Base-by-base conservation (phyloP, 1,140 invertebrate genomes). In the Pseudomyrmex concolor region DNA sequence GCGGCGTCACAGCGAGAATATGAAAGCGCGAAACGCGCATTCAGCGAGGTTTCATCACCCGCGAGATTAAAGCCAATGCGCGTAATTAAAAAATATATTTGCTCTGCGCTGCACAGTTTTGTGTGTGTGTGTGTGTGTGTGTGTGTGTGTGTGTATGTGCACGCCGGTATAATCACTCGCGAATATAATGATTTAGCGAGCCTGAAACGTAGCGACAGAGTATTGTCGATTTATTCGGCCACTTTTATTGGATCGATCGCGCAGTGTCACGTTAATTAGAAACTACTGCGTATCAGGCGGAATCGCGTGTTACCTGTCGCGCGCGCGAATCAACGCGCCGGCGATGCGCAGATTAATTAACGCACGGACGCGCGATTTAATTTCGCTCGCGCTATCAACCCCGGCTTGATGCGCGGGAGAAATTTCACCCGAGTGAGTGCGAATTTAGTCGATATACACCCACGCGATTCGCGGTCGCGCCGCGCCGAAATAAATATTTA, bases 321-420 rank as follows among this genome's bases (percentile, higher is more conserved):
- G 63, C 73, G 71, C 77, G 71, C 83, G 62, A 88, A 85, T 73
- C 86, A 83, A 88, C 87, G 72, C 80, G 68, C 62, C 67, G 80
- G 67, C 87, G 76, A 88, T 86, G 84, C 84, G 87, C 84, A 87
- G 85, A 89, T 89, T 89, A 89, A 89, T 89, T 89, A 89, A 89
- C 87, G 88, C 82, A 64, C 81, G 76, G 84, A 59, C 68, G 80
- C 80, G 55, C 87, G 88, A 89, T 89, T 89, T 86, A 89, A 89
- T 89, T 89, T 89, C 72, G 82, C 59, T 68, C 45, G 17, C 13
- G 73, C 72, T 74, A 78, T 67, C 68, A 78, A 71, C 84, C 43
- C 48, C 70, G 34, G 19, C 64, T 48, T 67, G 71, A 68, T 60
- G 70, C 86, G 78, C 62, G 34, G 34, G 50, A 72, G 77, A 84